phyloP scores from a whole-genome alignment of 2,797 vertebrate species.

The Halcyon leucocephala region DNA sequence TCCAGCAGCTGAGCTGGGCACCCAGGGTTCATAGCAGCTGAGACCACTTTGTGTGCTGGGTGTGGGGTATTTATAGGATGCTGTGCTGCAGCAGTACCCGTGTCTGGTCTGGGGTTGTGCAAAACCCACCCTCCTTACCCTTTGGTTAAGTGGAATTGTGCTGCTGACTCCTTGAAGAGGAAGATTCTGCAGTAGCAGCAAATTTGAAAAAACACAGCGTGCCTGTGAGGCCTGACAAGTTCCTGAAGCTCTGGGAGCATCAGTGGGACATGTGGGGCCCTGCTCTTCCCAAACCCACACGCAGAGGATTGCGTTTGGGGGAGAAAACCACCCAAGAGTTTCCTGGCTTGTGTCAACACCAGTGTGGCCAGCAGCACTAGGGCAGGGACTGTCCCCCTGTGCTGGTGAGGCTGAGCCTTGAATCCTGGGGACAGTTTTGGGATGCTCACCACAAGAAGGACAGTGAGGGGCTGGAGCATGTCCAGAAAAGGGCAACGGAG shows the following conservation, averaged over 20 bases:
- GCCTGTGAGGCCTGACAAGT: rapidly evolving
- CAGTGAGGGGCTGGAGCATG: not conserved
- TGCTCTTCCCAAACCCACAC: rapidly evolving
- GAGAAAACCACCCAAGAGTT: not conserved
- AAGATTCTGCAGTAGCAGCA: not conserved
- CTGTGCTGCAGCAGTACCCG: not conserved
- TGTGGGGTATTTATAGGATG: rapidly evolving
- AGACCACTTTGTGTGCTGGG: rapidly evolving
- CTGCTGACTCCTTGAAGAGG: not conserved
- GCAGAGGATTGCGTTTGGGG: rapidly evolving
- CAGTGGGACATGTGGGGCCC: not conserved
- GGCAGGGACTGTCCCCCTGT: not conserved
- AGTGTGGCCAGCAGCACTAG: not conserved
- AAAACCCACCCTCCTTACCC: not conserved
- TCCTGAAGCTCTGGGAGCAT: no score
- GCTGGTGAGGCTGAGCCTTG: not conserved
- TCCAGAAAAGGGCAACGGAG: no score
- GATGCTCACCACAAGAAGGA: not conserved
- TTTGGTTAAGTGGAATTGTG: not conserved
- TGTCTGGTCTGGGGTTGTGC: rapidly evolving
- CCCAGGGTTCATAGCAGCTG: rapidly evolving
- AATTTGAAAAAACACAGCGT: rapidly evolving
- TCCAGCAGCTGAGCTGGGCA: not conserved
- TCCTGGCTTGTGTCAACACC: not conserved
- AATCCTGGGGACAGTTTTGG: not conserved